Evolutionary conservation across 1,140 invertebrate genomes (phyloP).

Genomic region (Caenorhabditis elegans): DNA sequence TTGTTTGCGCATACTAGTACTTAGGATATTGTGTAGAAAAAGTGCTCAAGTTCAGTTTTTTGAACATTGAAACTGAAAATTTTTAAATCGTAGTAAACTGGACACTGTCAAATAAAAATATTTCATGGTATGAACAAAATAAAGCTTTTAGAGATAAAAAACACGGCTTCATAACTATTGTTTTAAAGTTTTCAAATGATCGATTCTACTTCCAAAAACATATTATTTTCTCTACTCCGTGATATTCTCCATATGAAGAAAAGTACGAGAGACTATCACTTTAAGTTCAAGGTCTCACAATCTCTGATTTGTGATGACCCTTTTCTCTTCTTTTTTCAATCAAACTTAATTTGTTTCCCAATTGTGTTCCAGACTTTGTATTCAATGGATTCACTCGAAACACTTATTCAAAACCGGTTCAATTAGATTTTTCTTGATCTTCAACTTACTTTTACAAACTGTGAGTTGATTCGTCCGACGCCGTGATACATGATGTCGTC

Average conservation of each 20-base stretch:
- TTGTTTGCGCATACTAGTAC: not conserved
- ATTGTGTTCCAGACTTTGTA: not conserved
- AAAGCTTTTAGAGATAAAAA: too few species aligned
- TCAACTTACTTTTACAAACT: constrained; percentile 52
- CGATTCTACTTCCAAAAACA: too few species aligned
- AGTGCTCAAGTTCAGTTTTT: not conserved
- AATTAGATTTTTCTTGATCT: not conserved
- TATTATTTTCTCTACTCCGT: too few species aligned
- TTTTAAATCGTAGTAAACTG: not conserved
- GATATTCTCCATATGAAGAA: not conserved
- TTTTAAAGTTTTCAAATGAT: too few species aligned
- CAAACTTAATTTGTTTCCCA: not conserved
- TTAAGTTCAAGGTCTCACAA: not conserved
- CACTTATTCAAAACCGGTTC: constrained; percentile 5
- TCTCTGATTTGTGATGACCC: not conserved
- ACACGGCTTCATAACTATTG: too few species aligned
- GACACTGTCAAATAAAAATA: too few species aligned
- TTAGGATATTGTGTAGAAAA: not conserved
- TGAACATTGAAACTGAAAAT: not conserved
- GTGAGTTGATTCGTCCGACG: constrained; percentile 55
- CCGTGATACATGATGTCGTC: constrained; percentile 50
- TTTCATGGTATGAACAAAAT: too few species aligned
- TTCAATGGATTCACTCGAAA: too few species aligned
- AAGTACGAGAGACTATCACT: not conserved
- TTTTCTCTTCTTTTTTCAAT: not conserved